Percentiles rank a stretch among this genome's conserved stretches.
phyloP scores from a whole-genome alignment of 2,888 invertebrate genomes.

The Platerodrilus igneus region DNA sequence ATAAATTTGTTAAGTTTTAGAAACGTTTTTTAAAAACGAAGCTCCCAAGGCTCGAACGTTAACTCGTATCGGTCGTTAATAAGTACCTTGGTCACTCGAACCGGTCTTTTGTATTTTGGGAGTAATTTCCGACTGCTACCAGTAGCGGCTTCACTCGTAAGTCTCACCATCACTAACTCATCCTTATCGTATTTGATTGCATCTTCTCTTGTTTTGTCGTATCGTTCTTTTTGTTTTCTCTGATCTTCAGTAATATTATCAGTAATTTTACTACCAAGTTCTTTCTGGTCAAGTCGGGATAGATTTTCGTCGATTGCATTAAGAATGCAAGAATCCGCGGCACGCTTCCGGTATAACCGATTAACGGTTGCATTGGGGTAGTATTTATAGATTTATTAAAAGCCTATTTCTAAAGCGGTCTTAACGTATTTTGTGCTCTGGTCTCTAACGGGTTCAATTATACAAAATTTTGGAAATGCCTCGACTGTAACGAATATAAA shows the following conservation, averaged over 20 bases:
- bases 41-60: no score
- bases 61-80: constrained; percentile 13
- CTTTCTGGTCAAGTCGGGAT: constrained; percentile 11
- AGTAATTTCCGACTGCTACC: constrained; percentile 20
- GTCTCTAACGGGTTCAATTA: constrained; percentile 7
- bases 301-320: constrained; percentile 12
- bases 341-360: constrained; percentile 17
- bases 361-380: constrained; percentile 25
- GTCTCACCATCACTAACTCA: constrained; percentile 23
- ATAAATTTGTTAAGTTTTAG: no score
- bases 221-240: constrained; percentile 20
- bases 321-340: constrained; percentile 16
- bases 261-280: constrained; percentile 12
- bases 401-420: constrained; percentile 20
- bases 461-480: constrained; percentile 37
- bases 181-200: constrained; percentile 10
- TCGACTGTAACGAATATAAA: constrained; percentile 36
- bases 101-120: constrained; percentile 22
- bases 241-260: constrained; percentile 19
- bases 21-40: no score
- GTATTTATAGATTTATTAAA: constrained; percentile 22
- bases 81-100: constrained; percentile 9
- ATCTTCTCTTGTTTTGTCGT: constrained; percentile 13
- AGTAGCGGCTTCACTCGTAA: constrained; percentile 16
- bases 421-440: background rate